A percentile compares a stretch with the other conserved stretches of the same genome.
These are phyloP conservation scores for Phocides pigmalion DNA, from an alignment of 1,140 invertebrate species.

Conservation along the genomic window DNA sequence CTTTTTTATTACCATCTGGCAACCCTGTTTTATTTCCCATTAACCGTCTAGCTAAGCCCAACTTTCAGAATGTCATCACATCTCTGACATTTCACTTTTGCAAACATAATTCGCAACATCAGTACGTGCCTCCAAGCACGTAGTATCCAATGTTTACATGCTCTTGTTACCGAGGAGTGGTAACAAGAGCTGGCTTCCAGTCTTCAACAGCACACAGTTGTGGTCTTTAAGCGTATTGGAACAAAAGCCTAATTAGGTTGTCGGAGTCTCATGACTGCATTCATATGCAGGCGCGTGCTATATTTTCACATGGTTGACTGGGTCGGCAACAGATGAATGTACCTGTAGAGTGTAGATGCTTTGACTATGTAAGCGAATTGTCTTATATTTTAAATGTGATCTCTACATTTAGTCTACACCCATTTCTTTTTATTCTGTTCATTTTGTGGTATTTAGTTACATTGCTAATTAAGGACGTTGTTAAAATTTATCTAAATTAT, in stretches of 20 bases:
- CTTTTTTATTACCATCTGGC: too few species aligned
- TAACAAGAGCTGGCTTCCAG: too few species aligned
- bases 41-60: too few species aligned
- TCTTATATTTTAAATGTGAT: too few species aligned
- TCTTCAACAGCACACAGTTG: constrained; percentile 3
- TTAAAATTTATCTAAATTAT: too few species aligned
- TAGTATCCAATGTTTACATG: constrained; percentile 15
- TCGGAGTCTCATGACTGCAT: background rate
- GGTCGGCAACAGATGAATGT: background rate
- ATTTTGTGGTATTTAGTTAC: too few species aligned
- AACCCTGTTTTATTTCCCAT: too few species aligned
- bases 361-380: too few species aligned
- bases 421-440: too few species aligned
- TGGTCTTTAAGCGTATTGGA: background rate
- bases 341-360: background rate
- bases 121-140: constrained; percentile 4
- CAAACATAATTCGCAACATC: constrained; percentile 11
- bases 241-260: constrained; percentile 5
- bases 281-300: constrained; percentile 24
- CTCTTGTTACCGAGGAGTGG: too few species aligned
- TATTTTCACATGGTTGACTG: constrained; percentile 21
- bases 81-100: constrained; percentile 5
- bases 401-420: too few species aligned
- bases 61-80: constrained; percentile 9
- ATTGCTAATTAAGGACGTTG: too few species aligned